These are phyloP conservation scores for Peromyscus aztecus DNA, from an alignment of 2,797 vertebrate species.

Conservation along the genomic window DNA sequence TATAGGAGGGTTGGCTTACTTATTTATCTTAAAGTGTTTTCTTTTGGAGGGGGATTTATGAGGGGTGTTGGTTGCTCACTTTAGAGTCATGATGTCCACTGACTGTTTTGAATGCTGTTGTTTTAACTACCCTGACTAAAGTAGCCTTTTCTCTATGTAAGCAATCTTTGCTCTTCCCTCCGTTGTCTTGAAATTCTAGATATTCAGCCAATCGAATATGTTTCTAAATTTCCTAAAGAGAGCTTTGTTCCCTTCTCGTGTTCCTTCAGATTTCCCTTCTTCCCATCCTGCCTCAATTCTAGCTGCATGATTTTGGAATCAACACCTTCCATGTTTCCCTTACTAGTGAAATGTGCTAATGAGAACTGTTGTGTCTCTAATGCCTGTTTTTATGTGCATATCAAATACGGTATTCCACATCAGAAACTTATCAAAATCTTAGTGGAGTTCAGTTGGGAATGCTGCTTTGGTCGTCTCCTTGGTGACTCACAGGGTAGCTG, in stretches of 20 bases:
- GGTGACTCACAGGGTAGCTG: not conserved
- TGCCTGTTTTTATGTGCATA: not conserved
- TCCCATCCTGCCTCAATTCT: not conserved
- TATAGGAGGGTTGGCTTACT: not conserved
- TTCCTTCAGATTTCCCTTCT: not conserved
- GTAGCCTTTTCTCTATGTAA: not conserved
- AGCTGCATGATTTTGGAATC: not conserved
- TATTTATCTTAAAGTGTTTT: not conserved
- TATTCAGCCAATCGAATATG: not conserved
- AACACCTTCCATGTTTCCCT: not conserved
- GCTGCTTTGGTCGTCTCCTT: not conserved
- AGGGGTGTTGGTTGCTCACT: not conserved
- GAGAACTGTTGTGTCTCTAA: not conserved
- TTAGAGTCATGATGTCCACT: not conserved
- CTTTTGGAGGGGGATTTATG: not conserved
- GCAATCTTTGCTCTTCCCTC: not conserved
- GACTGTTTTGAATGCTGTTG: not conserved
- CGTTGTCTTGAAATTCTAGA: not conserved
- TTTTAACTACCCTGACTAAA: not conserved
- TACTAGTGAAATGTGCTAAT: not conserved
- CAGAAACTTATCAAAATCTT: not conserved
- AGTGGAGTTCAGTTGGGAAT: not conserved
- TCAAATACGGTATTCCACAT: not conserved
- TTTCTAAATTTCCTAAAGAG: not conserved
- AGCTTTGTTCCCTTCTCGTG: fast-evolving